Percentiles rank a stretch among this genome's conserved stretches.
Evolutionary conservation across 2,888 invertebrate species (phyloP).

Genomic region (Dicranocentrus wangi): DNA sequence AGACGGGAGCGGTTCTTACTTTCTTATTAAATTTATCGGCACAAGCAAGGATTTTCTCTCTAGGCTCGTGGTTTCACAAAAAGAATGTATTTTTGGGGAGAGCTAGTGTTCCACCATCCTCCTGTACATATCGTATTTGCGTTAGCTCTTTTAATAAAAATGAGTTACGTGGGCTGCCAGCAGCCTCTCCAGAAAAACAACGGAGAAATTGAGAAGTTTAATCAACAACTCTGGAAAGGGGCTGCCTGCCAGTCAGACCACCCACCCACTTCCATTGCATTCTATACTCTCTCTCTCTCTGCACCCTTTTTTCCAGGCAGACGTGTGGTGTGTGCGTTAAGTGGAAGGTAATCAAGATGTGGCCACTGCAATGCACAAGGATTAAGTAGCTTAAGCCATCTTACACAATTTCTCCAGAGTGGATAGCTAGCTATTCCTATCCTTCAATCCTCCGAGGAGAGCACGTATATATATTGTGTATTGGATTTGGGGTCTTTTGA

Average conservation of each 20-base stretch:
- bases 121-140: no score
- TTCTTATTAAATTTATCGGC: conserved; percentile 52
- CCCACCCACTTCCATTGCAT: conserved; percentile 31
- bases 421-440: no score
- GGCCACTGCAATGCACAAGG: conserved; percentile 9
- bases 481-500: neutral
- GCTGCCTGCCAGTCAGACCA: conserved; percentile 29
- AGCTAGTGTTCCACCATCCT: no score
- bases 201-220: conserved; percentile 43
- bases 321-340: conserved; percentile 46
- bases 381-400: conserved; percentile 50
- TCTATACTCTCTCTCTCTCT: neutral
- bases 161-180: neutral
- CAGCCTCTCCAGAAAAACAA: neutral
- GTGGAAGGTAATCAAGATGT: conserved; percentile 44
- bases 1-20: conserved; percentile 1
- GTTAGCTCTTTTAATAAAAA: conserved; percentile 18
- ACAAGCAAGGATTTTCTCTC: neutral
- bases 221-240: conserved; percentile 39
- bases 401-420: neutral
- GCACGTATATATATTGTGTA: no score
- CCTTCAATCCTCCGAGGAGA: no score
- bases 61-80: neutral
- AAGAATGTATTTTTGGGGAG: no score
- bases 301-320: conserved; percentile 38